phyloP scores from a whole-genome alignment of 2,113 vertebrate species.

The Copsychus sechellarum region DNA sequence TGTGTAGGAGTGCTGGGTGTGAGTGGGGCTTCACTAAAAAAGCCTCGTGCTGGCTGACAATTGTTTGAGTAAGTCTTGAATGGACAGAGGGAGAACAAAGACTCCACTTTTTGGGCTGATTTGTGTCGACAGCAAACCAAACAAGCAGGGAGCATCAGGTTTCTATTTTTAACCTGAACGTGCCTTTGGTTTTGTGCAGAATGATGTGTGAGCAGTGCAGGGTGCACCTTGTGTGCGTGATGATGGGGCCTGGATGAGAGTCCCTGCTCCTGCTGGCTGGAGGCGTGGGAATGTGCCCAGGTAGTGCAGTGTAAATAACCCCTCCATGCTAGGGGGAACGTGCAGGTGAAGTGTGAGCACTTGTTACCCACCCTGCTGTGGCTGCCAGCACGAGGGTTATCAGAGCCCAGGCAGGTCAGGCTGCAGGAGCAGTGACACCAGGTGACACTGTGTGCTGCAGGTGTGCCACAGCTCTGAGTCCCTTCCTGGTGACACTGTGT shows the following conservation, averaged over 20 bases:
- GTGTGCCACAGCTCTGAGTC: background rate
- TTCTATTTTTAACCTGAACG: background rate
- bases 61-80: background rate
- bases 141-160: background rate
- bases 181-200: background rate
- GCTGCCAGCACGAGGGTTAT: fast-evolving
- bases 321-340: fast-evolving
- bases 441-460: background rate
- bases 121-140: background rate
- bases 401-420: background rate
- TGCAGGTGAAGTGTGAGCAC: fast-evolving
- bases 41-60: background rate
- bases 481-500: background rate
- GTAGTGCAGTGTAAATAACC: fast-evolving
- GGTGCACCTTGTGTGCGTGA: fast-evolving
- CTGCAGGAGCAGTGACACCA: background rate
- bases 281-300: background rate
- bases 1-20: background rate
- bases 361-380: fast-evolving
- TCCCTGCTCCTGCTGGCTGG: background rate
- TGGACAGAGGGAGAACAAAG: background rate
- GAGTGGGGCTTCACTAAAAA: background rate
- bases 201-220: fast-evolving
- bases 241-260: fast-evolving
- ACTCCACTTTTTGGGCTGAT: background rate